Base-by-base conservation (phyloP, 2,888 invertebrate genomes). In the Idaea aversata region DNA sequence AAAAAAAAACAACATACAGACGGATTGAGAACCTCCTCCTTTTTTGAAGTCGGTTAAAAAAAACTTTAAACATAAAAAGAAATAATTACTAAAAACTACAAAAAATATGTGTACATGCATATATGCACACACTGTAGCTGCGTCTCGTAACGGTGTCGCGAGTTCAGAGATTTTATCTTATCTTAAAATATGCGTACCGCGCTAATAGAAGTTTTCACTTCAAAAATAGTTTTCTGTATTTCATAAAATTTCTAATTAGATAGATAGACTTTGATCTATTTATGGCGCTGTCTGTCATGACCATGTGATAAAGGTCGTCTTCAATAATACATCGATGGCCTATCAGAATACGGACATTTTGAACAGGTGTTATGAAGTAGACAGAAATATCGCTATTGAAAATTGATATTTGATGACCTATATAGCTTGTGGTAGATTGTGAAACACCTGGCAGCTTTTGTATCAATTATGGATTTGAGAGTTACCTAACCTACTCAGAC, bases 361-460 rank as follows among this genome's bases (percentile, higher is more conserved):
- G 70, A 68, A 64, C 77, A 77, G 74, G 76, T 76, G 75, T 70
- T 67, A 63, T 66, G 60, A 70, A 70, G 59, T 60, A 65, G 47
- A 13, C 47, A 47, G 47, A 47, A 47, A 47, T 47, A 47, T 7
- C 47, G 7, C 13, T 7, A 10, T 10, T 13, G 47, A 47, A 47
- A 13, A 47, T 47, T 47, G 6, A 47, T 47, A 13, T 47, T 10
- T 4, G 7, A 10, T 10, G 47, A 47, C 47, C 47, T 47, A 47
- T 47, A 47, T 47, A 47, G 10, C 2, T 10, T 47, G 47, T 47
- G 47, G 7, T 47, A 47, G 5, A 47, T 47, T 2, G 36, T 7
- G 47, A 10, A 47, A 47, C 47, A 47, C 10, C 47, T 47, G 47
- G 47, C 47, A 47, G 47, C 47, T 47, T 47, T 47, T 4, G 10